These are phyloP conservation scores for Rhinatrema bivittatum DNA, from an alignment of 2,797 vertebrate species.

Conservation along the genomic window DNA sequence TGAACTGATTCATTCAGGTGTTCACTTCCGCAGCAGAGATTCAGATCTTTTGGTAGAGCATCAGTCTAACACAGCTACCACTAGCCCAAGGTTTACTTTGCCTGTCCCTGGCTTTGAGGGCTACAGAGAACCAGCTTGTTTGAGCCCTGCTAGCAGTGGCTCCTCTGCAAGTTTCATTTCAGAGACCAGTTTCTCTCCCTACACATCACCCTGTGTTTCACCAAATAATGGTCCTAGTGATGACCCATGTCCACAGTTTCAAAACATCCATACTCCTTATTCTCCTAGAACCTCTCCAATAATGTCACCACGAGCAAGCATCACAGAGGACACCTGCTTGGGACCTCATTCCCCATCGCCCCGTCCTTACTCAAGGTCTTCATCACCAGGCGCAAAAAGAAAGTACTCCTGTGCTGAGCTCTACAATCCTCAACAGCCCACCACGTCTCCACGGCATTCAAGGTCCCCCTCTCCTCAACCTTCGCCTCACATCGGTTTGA, in stretches of 20 bases:
- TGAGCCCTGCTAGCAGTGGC: slow-evolving; percentile 96
- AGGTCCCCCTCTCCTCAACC: slow-evolving; percentile 86
- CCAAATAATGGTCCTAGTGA: slow-evolving; percentile 83
- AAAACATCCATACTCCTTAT: slow-evolving; percentile 91
- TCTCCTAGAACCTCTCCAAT: slow-evolving; percentile 94
- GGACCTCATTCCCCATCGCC: slow-evolving; percentile 81
- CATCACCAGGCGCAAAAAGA: slow-evolving; percentile 90
- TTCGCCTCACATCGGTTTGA: slow-evolving; percentile 42
- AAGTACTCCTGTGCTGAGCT: slow-evolving; percentile 80
- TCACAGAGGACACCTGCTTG: slow-evolving; percentile 79
- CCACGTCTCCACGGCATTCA: slow-evolving; percentile 71
- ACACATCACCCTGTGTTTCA: slow-evolving; percentile 93
- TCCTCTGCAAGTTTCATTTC: slow-evolving; percentile 98
- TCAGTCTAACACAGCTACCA: slow-evolving; percentile 56
- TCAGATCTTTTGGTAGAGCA: slow-evolving; percentile 74
- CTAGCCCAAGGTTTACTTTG: slow-evolving; percentile 83
- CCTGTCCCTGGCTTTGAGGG: slow-evolving; percentile 86
- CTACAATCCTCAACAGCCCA: slow-evolving; percentile 68
- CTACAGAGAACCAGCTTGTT: slow-evolving; percentile 92
- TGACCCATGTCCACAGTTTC: slow-evolving; percentile 89
- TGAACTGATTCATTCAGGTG: slow-evolving; percentile 84
- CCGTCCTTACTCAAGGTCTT: slow-evolving; percentile 81
- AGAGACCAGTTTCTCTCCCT: slow-evolving; percentile 89
- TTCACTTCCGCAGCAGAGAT: slow-evolving; percentile 63
- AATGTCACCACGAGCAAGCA: slow-evolving; percentile 84